Evolutionary conservation across 1,140 invertebrate species (phyloP), one percentile per base, ranked within the genome.

Genomic region (Diuraphis noxia): DNA sequence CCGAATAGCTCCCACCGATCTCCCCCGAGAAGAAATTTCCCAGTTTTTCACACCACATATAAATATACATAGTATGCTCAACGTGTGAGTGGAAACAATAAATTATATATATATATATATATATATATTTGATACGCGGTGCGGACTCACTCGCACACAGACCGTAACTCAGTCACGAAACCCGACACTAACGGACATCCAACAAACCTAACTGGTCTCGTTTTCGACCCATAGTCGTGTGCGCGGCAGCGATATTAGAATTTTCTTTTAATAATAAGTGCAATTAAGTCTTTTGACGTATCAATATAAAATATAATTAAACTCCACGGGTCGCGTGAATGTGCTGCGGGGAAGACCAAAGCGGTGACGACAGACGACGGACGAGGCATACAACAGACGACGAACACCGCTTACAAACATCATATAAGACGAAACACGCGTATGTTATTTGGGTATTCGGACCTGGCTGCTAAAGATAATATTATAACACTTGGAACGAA

Each of bases 141-240:
- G 34, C 4, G 36, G n/a, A 86, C 34, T 13, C 85, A n/a, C 88
- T 46, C 72, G 41, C 46, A n/a, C 88, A 46, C 25, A 38, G 63
- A 38, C 88, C 88, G n/a, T 19, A 36, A 40, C n/a, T 79, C 88
- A 46, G 88, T 90, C 88, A 90, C 88, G 88, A 89, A 41, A 72
- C 21, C 40, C 88, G 25, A 77, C 41, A 38, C 40, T 40, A n/a
- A 41, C 88, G 56, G 56, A 79, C 40, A 79, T 41, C 43, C 17
- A 17, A 46, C 43, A 19, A 46, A 46, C 43, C 0, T 25, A 43
- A 41, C 30, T 30, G 52, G 23, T 82, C 8, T 43, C 30, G 81
- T 84, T 21, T 43, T 23, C 30, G 23, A n/a, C 19, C 25, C 19
- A n/a, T n/a, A n/a, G 36, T 21, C 36, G 34, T 38, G 77, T 79